These are phyloP conservation scores for Diachrysia chrysitis DNA, from an alignment of 2,888 invertebrate genomes.

Conservation along the genomic window DNA sequence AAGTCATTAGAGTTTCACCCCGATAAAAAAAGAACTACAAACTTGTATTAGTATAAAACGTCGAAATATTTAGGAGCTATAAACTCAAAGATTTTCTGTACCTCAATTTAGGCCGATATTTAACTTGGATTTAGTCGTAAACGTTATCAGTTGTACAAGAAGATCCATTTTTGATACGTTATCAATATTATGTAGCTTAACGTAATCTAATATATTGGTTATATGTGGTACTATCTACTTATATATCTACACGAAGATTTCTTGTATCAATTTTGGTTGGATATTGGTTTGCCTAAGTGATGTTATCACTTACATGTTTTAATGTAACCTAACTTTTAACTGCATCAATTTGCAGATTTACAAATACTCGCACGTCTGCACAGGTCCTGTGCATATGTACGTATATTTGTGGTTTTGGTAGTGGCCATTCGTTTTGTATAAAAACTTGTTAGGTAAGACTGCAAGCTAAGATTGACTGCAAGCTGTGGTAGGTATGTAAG, in stretches of 20 bases:
- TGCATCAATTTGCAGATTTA: too few relatives aligned
- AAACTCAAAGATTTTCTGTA: background rate
- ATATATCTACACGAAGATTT: background rate
- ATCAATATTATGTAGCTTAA: conserved; percentile 1
- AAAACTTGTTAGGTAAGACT: background rate
- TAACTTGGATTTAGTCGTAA: conserved; percentile 4
- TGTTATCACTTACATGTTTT: too few relatives aligned
- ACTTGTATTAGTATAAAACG: too few relatives aligned
- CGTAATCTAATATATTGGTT: conserved; percentile 4
- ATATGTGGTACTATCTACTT: background rate
- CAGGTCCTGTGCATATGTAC: background rate
- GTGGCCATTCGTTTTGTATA: background rate
- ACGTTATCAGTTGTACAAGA: conserved; percentile 2
- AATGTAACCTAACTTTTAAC: too few relatives aligned
- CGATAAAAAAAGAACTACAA: too few relatives aligned
- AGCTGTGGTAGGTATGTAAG: too few relatives aligned
- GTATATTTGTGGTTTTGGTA: background rate
- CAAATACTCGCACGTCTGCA: background rate
- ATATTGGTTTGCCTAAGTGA: background rate
- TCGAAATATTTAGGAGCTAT: background rate
- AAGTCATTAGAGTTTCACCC: too few relatives aligned
- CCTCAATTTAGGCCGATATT: conserved; percentile 4
- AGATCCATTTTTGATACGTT: conserved; percentile 1
- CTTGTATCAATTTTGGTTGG: background rate
- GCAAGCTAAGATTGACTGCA: too few relatives aligned